A percentile compares a stretch with the other conserved stretches of the same genome.
These are phyloP conservation scores for Valencia hispanica DNA, from an alignment of 2,797 vertebrate genomes.

Conservation along the genomic window DNA sequence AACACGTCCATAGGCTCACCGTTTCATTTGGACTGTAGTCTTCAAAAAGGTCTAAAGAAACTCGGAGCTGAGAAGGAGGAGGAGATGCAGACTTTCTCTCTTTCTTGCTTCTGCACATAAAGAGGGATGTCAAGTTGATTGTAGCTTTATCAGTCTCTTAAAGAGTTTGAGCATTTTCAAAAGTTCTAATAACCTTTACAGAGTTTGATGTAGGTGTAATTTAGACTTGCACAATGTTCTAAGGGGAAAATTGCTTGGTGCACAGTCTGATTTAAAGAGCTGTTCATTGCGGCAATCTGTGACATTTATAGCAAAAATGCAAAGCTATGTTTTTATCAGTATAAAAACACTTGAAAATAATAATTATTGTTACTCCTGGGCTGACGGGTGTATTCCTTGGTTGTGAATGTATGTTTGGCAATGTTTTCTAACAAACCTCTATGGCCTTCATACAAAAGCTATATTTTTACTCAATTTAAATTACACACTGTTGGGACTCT, in stretches of 20 bases:
- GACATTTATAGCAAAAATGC: slow-evolving; percentile 5
- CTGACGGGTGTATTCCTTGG: background rate
- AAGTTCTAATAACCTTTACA: slow-evolving; percentile 29
- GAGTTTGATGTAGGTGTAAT: slow-evolving; percentile 43
- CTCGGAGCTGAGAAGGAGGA: slow-evolving; percentile 38
- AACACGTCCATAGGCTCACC: slow-evolving; percentile 15
- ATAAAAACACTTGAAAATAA: background rate
- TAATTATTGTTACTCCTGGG: background rate
- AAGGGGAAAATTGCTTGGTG: too few relatives aligned
- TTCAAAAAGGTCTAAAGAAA: slow-evolving; percentile 66
- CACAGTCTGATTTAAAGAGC: slow-evolving; percentile 35
- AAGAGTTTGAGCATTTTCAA: slow-evolving; percentile 47
- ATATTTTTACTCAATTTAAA: background rate
- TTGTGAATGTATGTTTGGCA: background rate
- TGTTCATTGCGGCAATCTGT: background rate
- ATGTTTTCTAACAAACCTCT: background rate
- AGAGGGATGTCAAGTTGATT: slow-evolving; percentile 58
- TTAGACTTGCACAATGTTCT: slow-evolving; percentile 35
- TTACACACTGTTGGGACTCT: background rate
- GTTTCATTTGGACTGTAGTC: slow-evolving; percentile 42
- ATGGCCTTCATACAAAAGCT: background rate
- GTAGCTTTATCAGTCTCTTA: slow-evolving; percentile 54
- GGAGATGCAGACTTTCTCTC: slow-evolving; percentile 50
- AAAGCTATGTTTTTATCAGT: background rate
- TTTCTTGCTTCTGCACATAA: slow-evolving; percentile 49